Evolutionary conservation across 2,888 invertebrate species (phyloP).

Genomic region (Chrysolina americana): DNA sequence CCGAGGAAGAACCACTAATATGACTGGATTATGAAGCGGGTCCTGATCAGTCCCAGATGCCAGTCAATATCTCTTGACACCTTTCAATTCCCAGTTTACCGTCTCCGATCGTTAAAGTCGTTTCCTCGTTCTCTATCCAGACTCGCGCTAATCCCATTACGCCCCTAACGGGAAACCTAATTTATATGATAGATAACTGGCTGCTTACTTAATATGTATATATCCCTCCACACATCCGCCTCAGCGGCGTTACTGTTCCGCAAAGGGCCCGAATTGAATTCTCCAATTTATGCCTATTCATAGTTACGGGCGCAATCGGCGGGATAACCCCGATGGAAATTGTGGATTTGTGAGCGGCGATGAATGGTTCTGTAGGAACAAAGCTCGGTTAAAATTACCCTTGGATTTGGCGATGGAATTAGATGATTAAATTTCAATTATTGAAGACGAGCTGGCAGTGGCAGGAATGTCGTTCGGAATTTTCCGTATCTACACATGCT

Average conservation of each 20-base stretch:
- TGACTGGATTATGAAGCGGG: no score
- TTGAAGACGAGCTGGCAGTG: background rate
- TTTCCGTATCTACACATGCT: no score
- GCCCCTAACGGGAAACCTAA: constrained; percentile 47
- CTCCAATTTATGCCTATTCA: constrained; percentile 17
- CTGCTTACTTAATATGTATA: constrained; percentile 49
- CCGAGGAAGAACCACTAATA: no score
- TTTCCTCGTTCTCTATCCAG: constrained; percentile 38
- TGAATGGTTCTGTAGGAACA: constrained; percentile 12
- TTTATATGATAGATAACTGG: constrained; percentile 52
- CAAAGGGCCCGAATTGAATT: constrained; percentile 17
- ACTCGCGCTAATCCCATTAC: constrained; percentile 44
- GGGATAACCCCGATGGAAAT: constrained; percentile 13
- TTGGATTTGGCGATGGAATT: constrained; percentile 4
- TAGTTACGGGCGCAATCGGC: background rate
- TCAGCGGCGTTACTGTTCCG: constrained; percentile 1
- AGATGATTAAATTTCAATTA: constrained; percentile 17
- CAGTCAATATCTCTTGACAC: background rate
- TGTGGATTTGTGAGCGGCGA: constrained; percentile 11
- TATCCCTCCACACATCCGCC: constrained; percentile 37
- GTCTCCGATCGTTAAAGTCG: constrained; percentile 31
- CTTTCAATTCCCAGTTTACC: constrained; percentile 1
- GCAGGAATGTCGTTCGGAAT: background rate
- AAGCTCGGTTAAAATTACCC: constrained; percentile 6
- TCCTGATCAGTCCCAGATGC: background rate